phyloP scores from a whole-genome alignment of 1,140 invertebrate genomes.

The Sipha flava region DNA sequence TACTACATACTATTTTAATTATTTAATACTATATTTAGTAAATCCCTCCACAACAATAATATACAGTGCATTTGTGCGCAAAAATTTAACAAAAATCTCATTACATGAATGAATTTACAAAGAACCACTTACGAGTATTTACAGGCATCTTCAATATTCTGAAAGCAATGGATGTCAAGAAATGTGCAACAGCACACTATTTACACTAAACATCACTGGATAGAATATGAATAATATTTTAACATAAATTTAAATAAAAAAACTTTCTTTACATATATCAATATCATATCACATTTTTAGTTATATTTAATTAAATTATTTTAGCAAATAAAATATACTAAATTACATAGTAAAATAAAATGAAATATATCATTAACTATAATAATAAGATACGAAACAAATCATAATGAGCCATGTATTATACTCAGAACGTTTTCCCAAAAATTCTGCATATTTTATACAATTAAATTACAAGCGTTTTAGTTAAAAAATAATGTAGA shows the following conservation, averaged over 20 bases:
- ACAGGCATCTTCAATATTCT: background rate
- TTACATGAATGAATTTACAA: background rate
- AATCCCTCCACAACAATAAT: background rate
- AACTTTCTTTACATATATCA: background rate
- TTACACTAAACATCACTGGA: background rate
- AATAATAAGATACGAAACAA: background rate
- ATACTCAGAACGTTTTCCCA: background rate
- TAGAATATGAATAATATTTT: background rate
- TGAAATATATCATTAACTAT: background rate
- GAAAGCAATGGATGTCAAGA: background rate
- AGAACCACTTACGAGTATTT: background rate
- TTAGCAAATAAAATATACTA: background rate
- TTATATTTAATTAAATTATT: too few species aligned
- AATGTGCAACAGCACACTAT: background rate
- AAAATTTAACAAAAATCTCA: background rate
- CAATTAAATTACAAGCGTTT: background rate
- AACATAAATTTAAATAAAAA: background rate
- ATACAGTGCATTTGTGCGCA: background rate
- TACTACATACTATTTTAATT: background rate
- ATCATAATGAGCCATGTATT: background rate
- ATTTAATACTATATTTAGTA: constrained; percentile 1
- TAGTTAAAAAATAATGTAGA: background rate
- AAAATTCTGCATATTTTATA: background rate
- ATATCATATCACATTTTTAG: background rate
- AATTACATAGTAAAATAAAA: background rate